Conservation (phyloP, 1,140 invertebrate species). For the Antheraea pernyi region DNA sequence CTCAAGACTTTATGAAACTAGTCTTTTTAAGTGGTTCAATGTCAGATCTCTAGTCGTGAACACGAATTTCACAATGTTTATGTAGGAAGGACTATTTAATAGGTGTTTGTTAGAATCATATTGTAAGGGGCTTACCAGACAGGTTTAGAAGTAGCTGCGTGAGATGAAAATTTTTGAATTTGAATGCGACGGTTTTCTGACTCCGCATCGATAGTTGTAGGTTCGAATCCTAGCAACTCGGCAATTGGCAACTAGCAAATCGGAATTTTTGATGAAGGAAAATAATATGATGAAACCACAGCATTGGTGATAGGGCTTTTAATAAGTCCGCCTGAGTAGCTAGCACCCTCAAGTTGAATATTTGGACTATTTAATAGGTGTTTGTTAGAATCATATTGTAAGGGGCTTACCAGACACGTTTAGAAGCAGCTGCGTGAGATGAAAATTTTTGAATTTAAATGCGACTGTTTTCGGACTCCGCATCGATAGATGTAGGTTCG, state of each 20-base stretch:
- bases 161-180: neutral
- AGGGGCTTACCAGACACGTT: neutral
- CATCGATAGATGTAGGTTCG: too few relatives aligned
- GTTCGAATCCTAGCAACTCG: too few relatives aligned
- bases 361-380: conserved; percentile 25
- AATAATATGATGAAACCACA: too few relatives aligned
- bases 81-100: conserved; percentile 21
- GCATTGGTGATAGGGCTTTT: too few relatives aligned
- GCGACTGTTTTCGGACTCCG: too few relatives aligned
- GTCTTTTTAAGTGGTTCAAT: conserved; percentile 27
- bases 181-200: too few relatives aligned
- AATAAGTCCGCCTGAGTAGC: too few relatives aligned
- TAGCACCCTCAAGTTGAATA: too few relatives aligned
- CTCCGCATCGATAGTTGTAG: too few relatives aligned
- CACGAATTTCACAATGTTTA: conserved; percentile 33
- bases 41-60: conserved; percentile 21
- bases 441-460: neutral
- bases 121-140: conserved; percentile 2
- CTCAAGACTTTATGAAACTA: conserved; percentile 16
- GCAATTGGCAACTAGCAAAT: too few relatives aligned
- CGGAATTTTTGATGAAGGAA: too few relatives aligned
- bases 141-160: neutral
- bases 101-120: conserved; percentile 28
- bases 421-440: neutral
- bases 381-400: conserved; percentile 26